Percentiles rank a stretch among this genome's conserved stretches.
These are phyloP conservation scores for Nyctibius grandis DNA, from an alignment of 2,797 vertebrate genomes.

Conservation along the genomic window DNA sequence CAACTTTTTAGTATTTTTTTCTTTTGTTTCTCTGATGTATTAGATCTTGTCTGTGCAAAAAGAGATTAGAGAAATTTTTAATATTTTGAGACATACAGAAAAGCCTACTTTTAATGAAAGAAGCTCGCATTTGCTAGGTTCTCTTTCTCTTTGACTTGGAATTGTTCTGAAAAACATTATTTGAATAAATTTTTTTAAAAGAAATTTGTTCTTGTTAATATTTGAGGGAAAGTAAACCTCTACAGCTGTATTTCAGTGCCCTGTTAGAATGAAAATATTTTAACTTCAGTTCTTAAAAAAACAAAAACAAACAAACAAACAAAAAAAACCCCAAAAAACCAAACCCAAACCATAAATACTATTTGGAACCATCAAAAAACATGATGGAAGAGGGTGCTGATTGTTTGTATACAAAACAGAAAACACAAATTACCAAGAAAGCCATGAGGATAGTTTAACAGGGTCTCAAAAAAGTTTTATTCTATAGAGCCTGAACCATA, in stretches of 20 bases:
- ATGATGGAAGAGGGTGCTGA: not conserved
- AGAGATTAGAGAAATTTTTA: not conserved
- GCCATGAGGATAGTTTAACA: not conserved
- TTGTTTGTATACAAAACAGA: not conserved
- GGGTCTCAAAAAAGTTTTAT: not conserved
- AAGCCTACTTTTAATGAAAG: not conserved
- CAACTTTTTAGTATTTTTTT: not conserved
- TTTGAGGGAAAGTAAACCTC: not conserved
- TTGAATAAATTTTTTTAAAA: rapidly evolving
- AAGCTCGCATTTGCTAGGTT: not conserved
- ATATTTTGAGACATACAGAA: not conserved
- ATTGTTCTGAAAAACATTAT: not conserved
- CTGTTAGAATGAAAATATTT: not conserved
- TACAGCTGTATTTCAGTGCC: not conserved
- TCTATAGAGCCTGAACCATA: not conserved
- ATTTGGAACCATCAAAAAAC: not conserved
- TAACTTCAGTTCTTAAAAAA: not conserved
- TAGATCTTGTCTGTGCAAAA: not conserved
- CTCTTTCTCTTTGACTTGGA: not conserved
- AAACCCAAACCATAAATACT: not conserved
- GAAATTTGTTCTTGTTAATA: not conserved
- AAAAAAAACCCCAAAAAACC: too few relatives aligned
- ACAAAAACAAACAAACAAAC: too few relatives aligned
- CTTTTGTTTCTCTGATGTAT: not conserved
- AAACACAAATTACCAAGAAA: not conserved